phyloP scores from a whole-genome alignment of 2,113 vertebrate species.

The Larimichthys crocea region DNA sequence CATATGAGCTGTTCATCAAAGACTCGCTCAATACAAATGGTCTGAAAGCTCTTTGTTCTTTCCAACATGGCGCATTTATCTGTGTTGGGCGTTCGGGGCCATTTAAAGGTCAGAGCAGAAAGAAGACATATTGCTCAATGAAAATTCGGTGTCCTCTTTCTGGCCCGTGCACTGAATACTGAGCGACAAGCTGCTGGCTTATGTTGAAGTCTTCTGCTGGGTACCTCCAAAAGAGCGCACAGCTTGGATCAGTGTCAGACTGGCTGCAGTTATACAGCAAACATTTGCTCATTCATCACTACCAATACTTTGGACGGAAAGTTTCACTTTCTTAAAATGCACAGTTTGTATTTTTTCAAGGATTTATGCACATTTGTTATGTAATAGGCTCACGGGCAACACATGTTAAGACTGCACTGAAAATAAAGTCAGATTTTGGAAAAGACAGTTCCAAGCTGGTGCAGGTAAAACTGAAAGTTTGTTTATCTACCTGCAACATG shows the following conservation, averaged over 20 bases:
- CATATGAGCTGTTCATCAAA: constrained; percentile 55
- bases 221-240: constrained; percentile 19
- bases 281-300: constrained; percentile 22
- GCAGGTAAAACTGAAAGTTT: not conserved
- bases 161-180: constrained; percentile 38
- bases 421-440: not conserved
- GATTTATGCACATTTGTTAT: constrained; percentile 18
- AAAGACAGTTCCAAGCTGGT: constrained; percentile 1
- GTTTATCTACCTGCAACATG: not conserved
- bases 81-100: constrained; percentile 39
- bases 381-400: constrained; percentile 3
- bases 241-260: constrained; percentile 25
- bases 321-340: constrained; percentile 7
- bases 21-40: constrained; percentile 43
- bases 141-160: constrained; percentile 41
- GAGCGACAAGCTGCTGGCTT: constrained; percentile 55
- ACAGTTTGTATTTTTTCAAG: not conserved
- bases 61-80: constrained; percentile 46
- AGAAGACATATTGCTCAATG: constrained; percentile 45
- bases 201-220: constrained; percentile 34
- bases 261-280: constrained; percentile 13
- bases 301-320: constrained; percentile 16
- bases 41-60: constrained; percentile 56
- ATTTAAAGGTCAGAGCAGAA: constrained; percentile 63
- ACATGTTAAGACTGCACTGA: not conserved